These are phyloP conservation scores for Stenolophus ochropezus DNA, from an alignment of 2,888 invertebrate species.

Conservation along the genomic window DNA sequence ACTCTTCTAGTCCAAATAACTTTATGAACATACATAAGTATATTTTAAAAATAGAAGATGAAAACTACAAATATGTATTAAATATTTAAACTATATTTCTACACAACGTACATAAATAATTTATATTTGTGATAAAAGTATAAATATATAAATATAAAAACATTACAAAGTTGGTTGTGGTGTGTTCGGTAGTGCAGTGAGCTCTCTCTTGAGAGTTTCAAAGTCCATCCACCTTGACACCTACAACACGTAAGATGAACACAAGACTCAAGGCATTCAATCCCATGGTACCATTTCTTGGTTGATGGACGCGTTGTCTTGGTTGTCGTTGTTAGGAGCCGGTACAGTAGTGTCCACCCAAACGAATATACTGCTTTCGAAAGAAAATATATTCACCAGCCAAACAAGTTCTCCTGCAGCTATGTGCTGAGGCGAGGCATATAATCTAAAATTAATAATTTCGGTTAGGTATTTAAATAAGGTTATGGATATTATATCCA, in stretches of 20 bases:
- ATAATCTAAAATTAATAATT: slow-evolving; percentile 72
- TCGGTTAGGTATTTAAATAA: not conserved
- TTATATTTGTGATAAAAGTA: slow-evolving; percentile 4
- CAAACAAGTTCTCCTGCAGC: slow-evolving; percentile 75
- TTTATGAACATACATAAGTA: too few relatives aligned
- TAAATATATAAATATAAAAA: slow-evolving; percentile 30
- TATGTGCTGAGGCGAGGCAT: slow-evolving; percentile 75
- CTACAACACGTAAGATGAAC: slow-evolving; percentile 63
- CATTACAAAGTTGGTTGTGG: slow-evolving; percentile 60
- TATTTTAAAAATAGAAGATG: too few relatives aligned
- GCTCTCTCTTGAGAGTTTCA: slow-evolving; percentile 66
- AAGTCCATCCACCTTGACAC: slow-evolving; percentile 71
- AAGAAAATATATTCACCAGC: slow-evolving; percentile 75
- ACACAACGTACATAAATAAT: slow-evolving; percentile 5
- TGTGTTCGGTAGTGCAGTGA: slow-evolving; percentile 63
- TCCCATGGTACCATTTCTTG: slow-evolving; percentile 54
- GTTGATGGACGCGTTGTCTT: slow-evolving; percentile 54
- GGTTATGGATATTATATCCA: too few relatives aligned
- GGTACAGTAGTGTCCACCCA: slow-evolving; percentile 80
- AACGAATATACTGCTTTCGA: slow-evolving; percentile 77
- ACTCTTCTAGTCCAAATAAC: too few relatives aligned
- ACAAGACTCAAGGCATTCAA: slow-evolving; percentile 9
- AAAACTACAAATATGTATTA: not conserved
- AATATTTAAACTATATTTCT: slow-evolving; percentile 13
- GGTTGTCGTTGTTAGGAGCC: slow-evolving; percentile 67